A percentile compares a stretch with the other conserved stretches of the same genome.
Conservation (phyloP, 2,113 vertebrate genomes). For the Anoplopoma fimbria region DNA sequence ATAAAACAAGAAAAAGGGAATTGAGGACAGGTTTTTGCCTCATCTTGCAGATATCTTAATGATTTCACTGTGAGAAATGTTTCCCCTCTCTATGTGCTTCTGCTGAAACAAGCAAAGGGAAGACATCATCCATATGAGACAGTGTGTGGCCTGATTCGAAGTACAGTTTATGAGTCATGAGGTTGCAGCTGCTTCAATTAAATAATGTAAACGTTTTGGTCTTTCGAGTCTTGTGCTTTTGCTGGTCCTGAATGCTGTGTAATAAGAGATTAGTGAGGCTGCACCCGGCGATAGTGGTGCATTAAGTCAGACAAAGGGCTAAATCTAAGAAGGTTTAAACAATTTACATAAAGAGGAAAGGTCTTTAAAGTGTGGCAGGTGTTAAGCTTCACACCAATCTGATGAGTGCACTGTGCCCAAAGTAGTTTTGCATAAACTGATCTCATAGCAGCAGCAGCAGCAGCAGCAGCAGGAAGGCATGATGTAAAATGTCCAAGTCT, state of each 20-base stretch:
- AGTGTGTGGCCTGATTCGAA: neutral
- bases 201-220: neutral
- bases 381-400: slow-evolving; percentile 71
- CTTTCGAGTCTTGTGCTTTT: slow-evolving; percentile 5
- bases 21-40: neutral
- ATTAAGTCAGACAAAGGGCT: slow-evolving; percentile 21
- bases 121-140: neutral
- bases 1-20: neutral
- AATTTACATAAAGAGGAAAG: slow-evolving; percentile 68
- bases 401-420: slow-evolving; percentile 60
- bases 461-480: slow-evolving; percentile 16
- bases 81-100: neutral
- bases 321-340: slow-evolving; percentile 65
- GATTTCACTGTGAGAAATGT: neutral
- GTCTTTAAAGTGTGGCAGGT: slow-evolving; percentile 46
- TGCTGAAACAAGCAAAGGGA: neutral
- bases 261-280: slow-evolving; percentile 40
- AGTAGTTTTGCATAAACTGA: slow-evolving; percentile 35
- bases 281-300: neutral
- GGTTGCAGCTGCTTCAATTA: slow-evolving; percentile 27
- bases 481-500: neutral
- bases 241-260: slow-evolving; percentile 2
- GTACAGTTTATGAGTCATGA: neutral
- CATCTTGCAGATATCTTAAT: neutral
- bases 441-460: slow-evolving; percentile 18